Conservation (phyloP, 2,888 invertebrate genomes). For the Bedellia somnulentella region DNA sequence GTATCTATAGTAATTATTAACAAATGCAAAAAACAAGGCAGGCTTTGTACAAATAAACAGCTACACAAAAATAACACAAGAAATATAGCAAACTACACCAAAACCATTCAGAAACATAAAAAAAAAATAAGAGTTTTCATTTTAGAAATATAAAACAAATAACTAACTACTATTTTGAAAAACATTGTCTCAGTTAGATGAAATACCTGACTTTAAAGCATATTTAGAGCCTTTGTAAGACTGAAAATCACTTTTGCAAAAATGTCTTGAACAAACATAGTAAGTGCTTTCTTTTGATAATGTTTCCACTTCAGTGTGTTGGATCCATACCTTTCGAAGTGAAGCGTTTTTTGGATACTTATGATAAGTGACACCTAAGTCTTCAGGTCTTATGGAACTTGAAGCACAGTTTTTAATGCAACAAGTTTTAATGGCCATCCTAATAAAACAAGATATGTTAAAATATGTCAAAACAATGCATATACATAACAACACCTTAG, state of each 20-base stretch:
- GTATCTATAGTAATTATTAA: too few relatives aligned
- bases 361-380: conserved; percentile 74
- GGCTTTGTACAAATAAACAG: too few relatives aligned
- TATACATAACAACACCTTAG: too few relatives aligned
- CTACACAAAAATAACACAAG: too few relatives aligned
- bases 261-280: conserved; percentile 76
- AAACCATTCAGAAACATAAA: too few relatives aligned
- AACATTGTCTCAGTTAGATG: too few relatives aligned
- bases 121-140: too few relatives aligned
- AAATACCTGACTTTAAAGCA: conserved; percentile 63
- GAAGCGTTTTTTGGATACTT: conserved; percentile 69
- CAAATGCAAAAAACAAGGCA: too few relatives aligned
- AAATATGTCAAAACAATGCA: conserved; percentile 4
- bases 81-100: too few relatives aligned
- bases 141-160: too few relatives aligned
- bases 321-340: conserved; percentile 65
- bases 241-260: conserved; percentile 72
- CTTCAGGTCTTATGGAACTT: conserved; percentile 61
- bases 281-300: conserved; percentile 53
- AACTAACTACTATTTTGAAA: too few relatives aligned
- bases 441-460: conserved; percentile 11
- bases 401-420: conserved; percentile 65
- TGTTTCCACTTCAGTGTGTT: conserved; percentile 60
- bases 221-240: conserved; percentile 70
- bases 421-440: conserved; percentile 67